A percentile compares a stretch with the other conserved stretches of the same genome.
These are phyloP conservation scores for Styela clava DNA, from an alignment of 23 tunicate species.

Conservation along the genomic window DNA sequence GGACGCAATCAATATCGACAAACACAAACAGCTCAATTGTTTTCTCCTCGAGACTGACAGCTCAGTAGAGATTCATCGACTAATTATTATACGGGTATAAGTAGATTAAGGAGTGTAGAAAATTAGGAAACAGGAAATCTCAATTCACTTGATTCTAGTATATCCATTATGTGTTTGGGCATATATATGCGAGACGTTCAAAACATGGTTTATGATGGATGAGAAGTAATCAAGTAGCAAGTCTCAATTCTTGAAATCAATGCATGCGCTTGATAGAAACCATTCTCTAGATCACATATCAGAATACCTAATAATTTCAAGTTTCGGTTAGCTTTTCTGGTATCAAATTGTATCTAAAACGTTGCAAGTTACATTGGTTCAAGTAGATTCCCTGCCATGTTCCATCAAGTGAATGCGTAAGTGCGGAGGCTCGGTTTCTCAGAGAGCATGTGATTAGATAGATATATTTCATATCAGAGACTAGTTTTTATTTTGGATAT, in stretches of 20 bases:
- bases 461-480: too few species aligned
- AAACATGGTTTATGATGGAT: background rate
- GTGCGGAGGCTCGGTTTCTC: too few species aligned
- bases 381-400: too few species aligned
- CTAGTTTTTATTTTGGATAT: too few species aligned
- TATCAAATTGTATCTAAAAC: background rate
- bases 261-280: background rate
- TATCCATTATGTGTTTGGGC: background rate
- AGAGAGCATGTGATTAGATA: too few species aligned
- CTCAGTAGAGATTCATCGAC: background rate
- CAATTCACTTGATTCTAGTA: background rate
- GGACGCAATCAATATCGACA: constrained; percentile 7
- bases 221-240: background rate
- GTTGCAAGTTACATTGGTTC: too few species aligned
- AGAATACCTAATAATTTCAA: background rate
- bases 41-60: background rate
- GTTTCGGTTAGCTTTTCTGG: background rate
- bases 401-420: too few species aligned
- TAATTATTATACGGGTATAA: too few species aligned
- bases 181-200: background rate
- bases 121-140: constrained; percentile 23
- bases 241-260: background rate
- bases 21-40: background rate
- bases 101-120: background rate
- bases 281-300: background rate